Percentiles rank a stretch among this genome's conserved stretches.
phyloP scores from a whole-genome alignment of 2,797 vertebrate genomes.

The Falco peregrinus region DNA sequence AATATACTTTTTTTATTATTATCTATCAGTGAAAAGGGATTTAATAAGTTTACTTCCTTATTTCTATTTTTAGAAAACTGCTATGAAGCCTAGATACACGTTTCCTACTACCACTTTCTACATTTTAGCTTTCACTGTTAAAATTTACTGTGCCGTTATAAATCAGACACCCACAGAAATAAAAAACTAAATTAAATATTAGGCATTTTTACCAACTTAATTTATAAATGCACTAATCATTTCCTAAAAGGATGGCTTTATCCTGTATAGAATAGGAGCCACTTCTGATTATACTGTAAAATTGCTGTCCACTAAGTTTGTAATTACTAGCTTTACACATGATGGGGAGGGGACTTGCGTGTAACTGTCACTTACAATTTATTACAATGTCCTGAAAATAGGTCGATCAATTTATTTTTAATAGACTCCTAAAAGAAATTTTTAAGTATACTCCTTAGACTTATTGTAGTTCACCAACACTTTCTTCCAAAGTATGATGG shows the following conservation, averaged over 20 bases:
- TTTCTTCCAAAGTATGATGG: constrained; percentile 70
- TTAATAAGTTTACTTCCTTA: not conserved
- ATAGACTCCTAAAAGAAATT: constrained; percentile 70
- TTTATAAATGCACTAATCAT: not conserved
- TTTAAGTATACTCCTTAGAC: constrained; percentile 64
- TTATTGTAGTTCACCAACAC: constrained; percentile 43
- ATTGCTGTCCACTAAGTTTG: not conserved
- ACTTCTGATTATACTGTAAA: not conserved
- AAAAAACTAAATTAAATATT: constrained; percentile 7
- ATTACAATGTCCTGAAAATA: constrained; percentile 67
- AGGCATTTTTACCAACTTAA: not conserved
- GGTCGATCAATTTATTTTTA: constrained; percentile 77
- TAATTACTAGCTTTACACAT: constrained; percentile 42
- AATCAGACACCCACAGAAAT: not conserved
- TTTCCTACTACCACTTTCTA: not conserved
- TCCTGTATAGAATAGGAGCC: not conserved
- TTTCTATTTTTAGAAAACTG: not conserved
- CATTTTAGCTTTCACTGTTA: not conserved
- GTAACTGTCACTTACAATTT: constrained; percentile 63
- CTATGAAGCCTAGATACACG: not conserved
- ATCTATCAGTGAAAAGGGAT: not conserved
- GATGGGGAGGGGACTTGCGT: not conserved
- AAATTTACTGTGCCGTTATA: not conserved
- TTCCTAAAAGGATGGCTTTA: not conserved
- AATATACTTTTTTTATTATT: not conserved